phyloP scores from a whole-genome alignment of 2,113 vertebrate genomes.

The Myotis davidii region DNA sequence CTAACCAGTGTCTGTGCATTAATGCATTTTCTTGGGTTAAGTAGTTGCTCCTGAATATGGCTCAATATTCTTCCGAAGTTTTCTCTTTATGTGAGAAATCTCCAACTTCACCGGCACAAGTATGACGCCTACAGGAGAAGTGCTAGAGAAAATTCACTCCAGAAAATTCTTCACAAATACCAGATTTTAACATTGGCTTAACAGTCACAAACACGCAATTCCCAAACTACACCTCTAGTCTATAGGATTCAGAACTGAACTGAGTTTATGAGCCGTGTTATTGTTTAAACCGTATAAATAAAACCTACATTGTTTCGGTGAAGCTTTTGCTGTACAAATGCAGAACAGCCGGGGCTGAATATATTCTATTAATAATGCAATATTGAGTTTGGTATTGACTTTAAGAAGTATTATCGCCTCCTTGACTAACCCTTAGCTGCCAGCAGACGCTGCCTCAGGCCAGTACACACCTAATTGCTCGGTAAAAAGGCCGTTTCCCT shows the following conservation, averaged over 20 bases:
- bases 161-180: slow-evolving; percentile 66
- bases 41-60: background rate
- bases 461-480: slow-evolving; percentile 98
- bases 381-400: slow-evolving; percentile 85
- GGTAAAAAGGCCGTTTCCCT: slow-evolving; percentile 95
- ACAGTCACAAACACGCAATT: slow-evolving; percentile 48
- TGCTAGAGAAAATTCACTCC: background rate
- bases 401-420: slow-evolving; percentile 88
- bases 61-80: slow-evolving; percentile 35
- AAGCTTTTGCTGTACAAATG: slow-evolving; percentile 79
- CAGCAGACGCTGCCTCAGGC: slow-evolving; percentile 94
- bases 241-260: slow-evolving; percentile 64
- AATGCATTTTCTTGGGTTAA: slow-evolving; percentile 56
- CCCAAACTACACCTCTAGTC: slow-evolving; percentile 46
- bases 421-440: slow-evolving; percentile 90
- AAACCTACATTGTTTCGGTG: slow-evolving; percentile 78
- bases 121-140: background rate
- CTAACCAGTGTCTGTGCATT: slow-evolving; percentile 30
- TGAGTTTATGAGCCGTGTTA: slow-evolving; percentile 80
- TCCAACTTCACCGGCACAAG: background rate
- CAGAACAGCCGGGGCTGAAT: slow-evolving; percentile 78
- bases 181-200: slow-evolving; percentile 52
- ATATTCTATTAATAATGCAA: slow-evolving; percentile 82
- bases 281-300: slow-evolving; percentile 82
- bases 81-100: slow-evolving; percentile 21